phyloP scores from a whole-genome alignment of 2,888 invertebrate genomes.

The Ennomos erosarius region DNA sequence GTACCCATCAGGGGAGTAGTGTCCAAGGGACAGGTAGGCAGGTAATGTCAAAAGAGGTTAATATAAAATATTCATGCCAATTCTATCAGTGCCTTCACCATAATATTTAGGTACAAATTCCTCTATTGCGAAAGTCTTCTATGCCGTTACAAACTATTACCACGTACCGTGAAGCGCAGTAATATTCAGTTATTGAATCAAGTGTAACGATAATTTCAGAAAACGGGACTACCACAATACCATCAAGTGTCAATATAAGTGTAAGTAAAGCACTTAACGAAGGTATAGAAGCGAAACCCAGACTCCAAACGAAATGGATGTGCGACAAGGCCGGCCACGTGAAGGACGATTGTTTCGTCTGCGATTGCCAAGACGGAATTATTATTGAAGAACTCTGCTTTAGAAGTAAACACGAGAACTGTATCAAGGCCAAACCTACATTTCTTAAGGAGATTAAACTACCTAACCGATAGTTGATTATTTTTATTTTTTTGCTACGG shows the following conservation, averaged over 20 bases:
- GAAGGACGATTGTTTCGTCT: slow-evolving; percentile 63
- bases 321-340: slow-evolving; percentile 55
- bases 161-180: no score
- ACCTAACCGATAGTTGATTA: slow-evolving; percentile 7
- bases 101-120: no score
- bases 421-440: slow-evolving; percentile 50
- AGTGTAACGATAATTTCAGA: slow-evolving; percentile 26
- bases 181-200: slow-evolving; percentile 4
- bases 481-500: neutral
- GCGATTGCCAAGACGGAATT: slow-evolving; percentile 58
- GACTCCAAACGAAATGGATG: slow-evolving; percentile 55
- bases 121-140: no score
- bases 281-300: slow-evolving; percentile 33
- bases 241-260: slow-evolving; percentile 33
- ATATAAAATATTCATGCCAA: no score
- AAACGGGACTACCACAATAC: slow-evolving; percentile 22
- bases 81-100: no score
- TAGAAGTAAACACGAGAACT: slow-evolving; percentile 52
- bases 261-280: slow-evolving; percentile 23
- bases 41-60: no score
- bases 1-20: no score
- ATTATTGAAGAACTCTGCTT: slow-evolving; percentile 69
- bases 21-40: no score
- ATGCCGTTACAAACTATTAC: no score
- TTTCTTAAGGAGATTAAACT: slow-evolving; percentile 47